Conservation (phyloP, 2,797 vertebrate species). For the Gastrophryne carolinensis region DNA sequence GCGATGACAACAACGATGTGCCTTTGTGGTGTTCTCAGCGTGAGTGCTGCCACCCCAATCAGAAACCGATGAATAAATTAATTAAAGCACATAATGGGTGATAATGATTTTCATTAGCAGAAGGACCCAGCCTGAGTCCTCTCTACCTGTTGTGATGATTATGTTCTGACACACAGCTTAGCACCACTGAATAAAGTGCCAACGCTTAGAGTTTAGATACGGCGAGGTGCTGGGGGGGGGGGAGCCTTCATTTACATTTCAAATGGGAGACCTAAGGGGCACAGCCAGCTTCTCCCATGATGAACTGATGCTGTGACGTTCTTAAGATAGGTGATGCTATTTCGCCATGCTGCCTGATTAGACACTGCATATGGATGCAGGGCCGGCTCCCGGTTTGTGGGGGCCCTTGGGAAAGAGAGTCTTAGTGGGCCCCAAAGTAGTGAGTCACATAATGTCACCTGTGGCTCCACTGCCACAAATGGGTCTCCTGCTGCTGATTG, state of each 20-base stretch:
- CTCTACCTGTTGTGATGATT: slow-evolving; percentile 54
- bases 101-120: slow-evolving; percentile 58
- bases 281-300: neutral
- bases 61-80: slow-evolving; percentile 65
- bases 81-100: slow-evolving; percentile 60
- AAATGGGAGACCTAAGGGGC: neutral
- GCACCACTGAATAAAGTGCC: neutral
- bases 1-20: slow-evolving; percentile 25
- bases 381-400: too few species aligned
- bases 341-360: too few species aligned
- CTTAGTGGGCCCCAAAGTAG: too few species aligned
- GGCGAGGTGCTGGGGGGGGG: neutral
- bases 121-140: slow-evolving; percentile 58
- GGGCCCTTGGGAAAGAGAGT: too few species aligned
- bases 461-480: too few species aligned
- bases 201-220: neutral
- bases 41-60: slow-evolving; percentile 62
- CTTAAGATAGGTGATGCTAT: too few species aligned
- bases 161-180: slow-evolving; percentile 6
- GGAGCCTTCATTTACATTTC: slow-evolving; percentile 22
- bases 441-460: too few species aligned
- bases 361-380: too few species aligned
- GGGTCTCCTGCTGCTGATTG: too few species aligned
- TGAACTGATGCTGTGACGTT: neutral
- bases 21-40: slow-evolving; percentile 49